These are phyloP conservation scores for Protophormia terraenovae DNA, from an alignment of 2,888 invertebrate genomes.

Conservation along the genomic window DNA sequence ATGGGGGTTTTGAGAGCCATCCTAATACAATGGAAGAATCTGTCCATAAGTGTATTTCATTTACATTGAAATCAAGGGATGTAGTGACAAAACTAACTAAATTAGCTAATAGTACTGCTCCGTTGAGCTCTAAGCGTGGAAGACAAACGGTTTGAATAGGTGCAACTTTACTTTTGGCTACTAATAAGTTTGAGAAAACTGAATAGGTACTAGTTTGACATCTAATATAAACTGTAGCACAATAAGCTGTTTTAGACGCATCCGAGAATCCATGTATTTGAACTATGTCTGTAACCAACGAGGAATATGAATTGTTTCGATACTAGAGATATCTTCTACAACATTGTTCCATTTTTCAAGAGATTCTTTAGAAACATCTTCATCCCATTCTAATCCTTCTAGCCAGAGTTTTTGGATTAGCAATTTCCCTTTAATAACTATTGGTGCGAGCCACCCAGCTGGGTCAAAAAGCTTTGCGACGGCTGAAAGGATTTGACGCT, in stretches of 20 bases:
- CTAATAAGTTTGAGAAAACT: background rate
- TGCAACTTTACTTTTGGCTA: background rate
- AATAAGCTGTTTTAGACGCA: background rate
- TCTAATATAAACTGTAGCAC: background rate
- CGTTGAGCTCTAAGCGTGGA: background rate
- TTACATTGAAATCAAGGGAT: background rate
- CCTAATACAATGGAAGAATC: conserved; percentile 11
- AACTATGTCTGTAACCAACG: background rate
- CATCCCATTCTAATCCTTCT: background rate
- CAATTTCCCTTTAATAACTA: no score
- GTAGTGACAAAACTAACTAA: background rate
- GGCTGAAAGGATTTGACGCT: background rate
- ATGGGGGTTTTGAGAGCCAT: background rate
- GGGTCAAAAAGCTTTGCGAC: background rate
- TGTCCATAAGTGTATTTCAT: background rate
- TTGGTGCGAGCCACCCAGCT: no score
- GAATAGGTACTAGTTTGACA: background rate
- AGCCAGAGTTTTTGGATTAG: background rate
- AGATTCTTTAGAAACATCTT: background rate
- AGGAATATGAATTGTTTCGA: background rate
- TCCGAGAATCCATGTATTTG: background rate
- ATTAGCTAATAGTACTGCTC: background rate
- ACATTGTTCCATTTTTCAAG: background rate
- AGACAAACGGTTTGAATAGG: background rate
- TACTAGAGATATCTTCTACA: background rate